Base-by-base conservation (phyloP, 2,113 vertebrate species). In the Bos javanicus region DNA sequence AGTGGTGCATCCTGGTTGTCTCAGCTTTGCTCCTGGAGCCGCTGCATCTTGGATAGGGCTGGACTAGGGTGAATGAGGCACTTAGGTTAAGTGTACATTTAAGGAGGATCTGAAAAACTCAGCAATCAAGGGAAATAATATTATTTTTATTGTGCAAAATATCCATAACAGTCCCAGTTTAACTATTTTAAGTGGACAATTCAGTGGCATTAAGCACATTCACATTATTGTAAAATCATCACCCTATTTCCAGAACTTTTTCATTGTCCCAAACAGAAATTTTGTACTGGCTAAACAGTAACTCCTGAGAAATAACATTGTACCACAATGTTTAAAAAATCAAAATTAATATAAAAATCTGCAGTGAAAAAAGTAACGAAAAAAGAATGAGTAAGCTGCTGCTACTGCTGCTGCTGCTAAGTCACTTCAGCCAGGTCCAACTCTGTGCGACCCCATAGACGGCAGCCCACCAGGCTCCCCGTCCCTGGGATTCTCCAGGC, bases 61-160 rank as follows among this genome's bases (percentile, higher is more conserved):
- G 7, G 6, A 8, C 14, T 3, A 16, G 8, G 7, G 16, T 7
- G 33, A 59, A 30, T 30, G 36, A 59, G n/a, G 56, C 2, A 0
- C 25, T 83, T 10, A 23, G 0, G 23, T n/a, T 3, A 78, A 76
- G 28, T 28, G 5, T 19, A 15, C 25, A 60, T 46, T 28, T 59
- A 93, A 80, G 11, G 50, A 12, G 48, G 33, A 19, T 50, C 56
- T 1, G 33, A 52, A 90, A 60, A 90, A 1, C 71, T 74, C 81
- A 28, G 10, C 16, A 46, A 23, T 33, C 30, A 16, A 43, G 64
- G 28, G 16, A 90, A 81, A 26, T 67, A 7, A 25, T 43, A 14
- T 64, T 3, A 67, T 56, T 60, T 76, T 85, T 52, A 57, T 5
- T 50, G 8, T 36, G 12, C 28, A 36, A 76, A 83, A 54, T 26